phyloP scores from a whole-genome alignment of 2,797 vertebrate genomes.

The Gallinago nigripennis region DNA sequence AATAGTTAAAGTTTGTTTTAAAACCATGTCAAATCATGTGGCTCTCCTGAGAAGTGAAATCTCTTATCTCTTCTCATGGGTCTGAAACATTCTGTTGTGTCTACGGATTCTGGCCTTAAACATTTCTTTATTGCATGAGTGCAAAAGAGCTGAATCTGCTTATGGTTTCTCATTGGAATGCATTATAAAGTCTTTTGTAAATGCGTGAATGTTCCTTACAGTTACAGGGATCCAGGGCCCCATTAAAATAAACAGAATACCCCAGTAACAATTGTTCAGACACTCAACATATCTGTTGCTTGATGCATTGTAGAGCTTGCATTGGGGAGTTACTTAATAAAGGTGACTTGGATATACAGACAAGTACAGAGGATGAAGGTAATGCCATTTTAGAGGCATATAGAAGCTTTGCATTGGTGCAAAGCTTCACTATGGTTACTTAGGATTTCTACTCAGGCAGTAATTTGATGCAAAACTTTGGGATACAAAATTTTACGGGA shows the following conservation, averaged over 20 bases:
- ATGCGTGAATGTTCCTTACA: slow-evolving; percentile 15
- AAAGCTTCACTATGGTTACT: background rate
- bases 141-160: slow-evolving; percentile 14
- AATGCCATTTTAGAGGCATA: slow-evolving; percentile 19
- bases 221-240: slow-evolving; percentile 24
- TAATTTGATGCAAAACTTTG: background rate
- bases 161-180: slow-evolving; percentile 14
- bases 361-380: background rate
- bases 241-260: slow-evolving; percentile 58
- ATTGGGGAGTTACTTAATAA: slow-evolving; percentile 24
- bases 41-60: slow-evolving; percentile 8
- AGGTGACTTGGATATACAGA: slow-evolving; percentile 15
- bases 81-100: background rate
- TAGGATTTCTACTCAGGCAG: background rate
- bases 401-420: background rate
- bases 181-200: slow-evolving; percentile 34
- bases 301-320: background rate
- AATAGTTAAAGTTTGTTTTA: slow-evolving; percentile 41
- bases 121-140: background rate
- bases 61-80: background rate
- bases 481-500: background rate
- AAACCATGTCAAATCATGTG: background rate
- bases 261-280: background rate
- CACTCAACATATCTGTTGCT: slow-evolving; percentile 29
- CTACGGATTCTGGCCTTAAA: slow-evolving; percentile 27